Conservation (phyloP, 2,797 vertebrate genomes). For the Tauraco hartlaubi region DNA sequence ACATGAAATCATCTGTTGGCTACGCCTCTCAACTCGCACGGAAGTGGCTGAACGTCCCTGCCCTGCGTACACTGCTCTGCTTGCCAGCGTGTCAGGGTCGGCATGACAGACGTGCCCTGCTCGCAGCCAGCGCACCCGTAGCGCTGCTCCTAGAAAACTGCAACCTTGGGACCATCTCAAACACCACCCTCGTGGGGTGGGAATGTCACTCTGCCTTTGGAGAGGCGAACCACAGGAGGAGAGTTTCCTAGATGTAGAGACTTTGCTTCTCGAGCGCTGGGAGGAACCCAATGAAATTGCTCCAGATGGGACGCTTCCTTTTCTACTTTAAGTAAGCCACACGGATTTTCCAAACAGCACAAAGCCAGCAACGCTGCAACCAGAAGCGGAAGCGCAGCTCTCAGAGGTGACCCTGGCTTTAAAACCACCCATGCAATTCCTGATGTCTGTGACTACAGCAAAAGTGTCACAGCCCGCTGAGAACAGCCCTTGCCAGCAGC, state of each 20-base stretch:
- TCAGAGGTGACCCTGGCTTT: not conserved
- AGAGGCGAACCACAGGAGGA: not conserved
- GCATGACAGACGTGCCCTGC: not conserved
- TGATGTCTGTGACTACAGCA: not conserved
- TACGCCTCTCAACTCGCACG: not conserved
- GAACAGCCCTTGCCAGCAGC: not conserved
- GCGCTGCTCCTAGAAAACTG: not conserved
- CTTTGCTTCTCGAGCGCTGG: not conserved
- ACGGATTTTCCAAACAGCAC: not conserved
- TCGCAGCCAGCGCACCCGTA: rapidly evolving
- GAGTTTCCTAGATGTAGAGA: not conserved
- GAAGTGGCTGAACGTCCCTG: not conserved
- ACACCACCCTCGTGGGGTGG: rapidly evolving
- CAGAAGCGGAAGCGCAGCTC: not conserved
- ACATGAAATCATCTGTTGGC: not conserved
- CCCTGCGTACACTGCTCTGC: not conserved
- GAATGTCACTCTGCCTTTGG: not conserved
- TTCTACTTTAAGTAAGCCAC: not conserved
- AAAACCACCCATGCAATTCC: not conserved
- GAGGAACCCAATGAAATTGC: not conserved
- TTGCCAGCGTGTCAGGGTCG: not conserved
- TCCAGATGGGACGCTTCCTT: not conserved
- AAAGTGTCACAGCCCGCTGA: not conserved
- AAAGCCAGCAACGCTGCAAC: rapidly evolving
- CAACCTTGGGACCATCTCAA: not conserved